A percentile compares a stretch with the other conserved stretches of the same genome.
Evolutionary conservation across 2,113 vertebrate genomes (phyloP).

Genomic region (Odontesthes bonariensis): DNA sequence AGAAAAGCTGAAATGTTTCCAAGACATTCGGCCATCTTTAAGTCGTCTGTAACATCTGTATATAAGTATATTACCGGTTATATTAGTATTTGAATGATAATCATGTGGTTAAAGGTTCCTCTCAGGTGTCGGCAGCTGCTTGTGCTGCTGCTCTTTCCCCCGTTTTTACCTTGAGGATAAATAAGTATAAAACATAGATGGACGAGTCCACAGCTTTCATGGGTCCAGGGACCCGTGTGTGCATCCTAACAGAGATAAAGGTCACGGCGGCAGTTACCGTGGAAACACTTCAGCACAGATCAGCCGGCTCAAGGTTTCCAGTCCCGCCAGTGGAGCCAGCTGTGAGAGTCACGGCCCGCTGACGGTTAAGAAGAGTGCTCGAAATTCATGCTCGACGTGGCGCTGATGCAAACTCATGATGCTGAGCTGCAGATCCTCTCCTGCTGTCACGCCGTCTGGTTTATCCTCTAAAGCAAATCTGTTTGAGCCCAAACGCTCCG

Average conservation of each 20-base stretch:
- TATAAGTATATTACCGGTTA: too few relatives aligned
- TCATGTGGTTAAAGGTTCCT: too few relatives aligned
- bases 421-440: slow-evolving; percentile 12
- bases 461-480: slow-evolving; percentile 13
- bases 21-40: too few relatives aligned
- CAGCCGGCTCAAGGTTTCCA: slow-evolving; percentile 36
- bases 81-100: too few relatives aligned
- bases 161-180: background rate
- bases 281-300: slow-evolving; percentile 36
- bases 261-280: slow-evolving; percentile 3
- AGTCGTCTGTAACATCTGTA: too few relatives aligned
- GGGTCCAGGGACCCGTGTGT: background rate
- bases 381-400: slow-evolving; percentile 60
- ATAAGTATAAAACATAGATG: background rate
- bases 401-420: slow-evolving; percentile 59
- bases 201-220: background rate
- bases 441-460: slow-evolving; percentile 34
- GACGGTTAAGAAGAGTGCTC: slow-evolving; percentile 50
- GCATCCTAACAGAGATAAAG: background rate
- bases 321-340: slow-evolving; percentile 22
- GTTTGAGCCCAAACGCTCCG: slow-evolving; percentile 19
- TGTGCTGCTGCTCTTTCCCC: too few relatives aligned
- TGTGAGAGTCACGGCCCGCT: slow-evolving; percentile 58
- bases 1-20: too few relatives aligned
- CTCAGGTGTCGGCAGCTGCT: too few relatives aligned